Evolutionary conservation across 2,888 invertebrate species (phyloP).

Genomic region (Eupithecia centaureata): DNA sequence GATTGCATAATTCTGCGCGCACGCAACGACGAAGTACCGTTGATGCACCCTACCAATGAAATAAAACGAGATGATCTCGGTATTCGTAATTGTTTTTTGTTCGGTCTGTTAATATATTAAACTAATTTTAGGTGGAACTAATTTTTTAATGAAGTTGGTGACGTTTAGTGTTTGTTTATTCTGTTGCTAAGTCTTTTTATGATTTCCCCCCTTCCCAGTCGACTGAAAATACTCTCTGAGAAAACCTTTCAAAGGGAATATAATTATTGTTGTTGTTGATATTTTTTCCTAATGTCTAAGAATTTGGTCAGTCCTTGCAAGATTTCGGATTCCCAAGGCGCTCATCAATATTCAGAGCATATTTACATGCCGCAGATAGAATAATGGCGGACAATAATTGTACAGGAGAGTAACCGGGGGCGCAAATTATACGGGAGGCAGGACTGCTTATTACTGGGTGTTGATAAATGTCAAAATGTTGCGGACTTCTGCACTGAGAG

Average conservation of each 20-base stretch:
- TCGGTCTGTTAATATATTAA: slow-evolving; percentile 40
- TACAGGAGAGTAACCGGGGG: slow-evolving; percentile 58
- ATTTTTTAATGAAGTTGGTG: too few species aligned
- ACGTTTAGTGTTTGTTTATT: too few species aligned
- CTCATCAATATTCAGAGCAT: slow-evolving; percentile 65
- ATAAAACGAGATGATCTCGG: slow-evolving; percentile 54
- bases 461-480: slow-evolving; percentile 63
- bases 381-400: slow-evolving; percentile 52
- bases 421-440: slow-evolving; percentile 53
- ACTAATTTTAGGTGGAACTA: not conserved
- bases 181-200: not conserved
- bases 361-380: slow-evolving; percentile 60
- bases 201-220: not conserved
- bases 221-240: not conserved
- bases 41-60: slow-evolving; percentile 48
- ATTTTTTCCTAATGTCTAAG: slow-evolving; percentile 56
- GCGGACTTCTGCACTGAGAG: slow-evolving; percentile 14
- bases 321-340: slow-evolving; percentile 58
- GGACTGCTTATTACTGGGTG: slow-evolving; percentile 56
- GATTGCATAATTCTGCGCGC: slow-evolving; percentile 75
- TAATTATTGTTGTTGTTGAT: not conserved
- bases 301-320: slow-evolving; percentile 48
- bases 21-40: slow-evolving; percentile 74
- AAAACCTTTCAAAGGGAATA: not conserved
- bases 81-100: slow-evolving; percentile 44